Conservation (phyloP, 2,797 vertebrate genomes). For the Parambassis ranga region DNA sequence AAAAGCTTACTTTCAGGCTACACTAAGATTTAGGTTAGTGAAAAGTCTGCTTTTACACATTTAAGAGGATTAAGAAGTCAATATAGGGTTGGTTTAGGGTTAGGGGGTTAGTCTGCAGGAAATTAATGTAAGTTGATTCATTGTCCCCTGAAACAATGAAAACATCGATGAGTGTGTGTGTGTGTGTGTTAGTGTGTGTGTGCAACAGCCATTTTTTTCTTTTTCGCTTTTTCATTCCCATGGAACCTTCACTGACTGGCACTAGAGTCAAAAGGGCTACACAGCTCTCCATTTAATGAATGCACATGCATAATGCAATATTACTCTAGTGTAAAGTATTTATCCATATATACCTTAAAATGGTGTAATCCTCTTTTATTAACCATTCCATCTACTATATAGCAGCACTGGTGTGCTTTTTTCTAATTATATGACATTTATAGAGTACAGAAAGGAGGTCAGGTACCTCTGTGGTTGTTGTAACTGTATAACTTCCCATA, state of each 20-base stretch:
- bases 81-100: too few species aligned
- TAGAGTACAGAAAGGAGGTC: not conserved
- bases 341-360: too few species aligned
- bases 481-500: not conserved
- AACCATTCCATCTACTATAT: too few species aligned
- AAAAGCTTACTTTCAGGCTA: not conserved
- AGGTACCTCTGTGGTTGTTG: not conserved
- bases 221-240: not conserved
- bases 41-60: too few species aligned
- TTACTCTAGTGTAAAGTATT: too few species aligned
- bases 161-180: not conserved
- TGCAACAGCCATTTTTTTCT: not conserved
- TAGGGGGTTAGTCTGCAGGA: too few species aligned
- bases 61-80: too few species aligned
- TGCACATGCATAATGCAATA: not conserved
- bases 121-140: too few species aligned
- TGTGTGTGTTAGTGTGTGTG: not conserved
- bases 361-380: too few species aligned
- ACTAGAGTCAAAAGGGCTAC: not conserved
- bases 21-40: too few species aligned
- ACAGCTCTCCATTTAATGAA: slow-evolving; percentile 10
- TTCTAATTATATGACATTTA: slow-evolving; percentile 14
- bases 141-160: not conserved
- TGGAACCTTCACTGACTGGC: slow-evolving; percentile 8
- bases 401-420: not conserved